These are phyloP conservation scores for Neotoma lepida DNA, from an alignment of 2,113 vertebrate genomes.

Conservation along the genomic window DNA sequence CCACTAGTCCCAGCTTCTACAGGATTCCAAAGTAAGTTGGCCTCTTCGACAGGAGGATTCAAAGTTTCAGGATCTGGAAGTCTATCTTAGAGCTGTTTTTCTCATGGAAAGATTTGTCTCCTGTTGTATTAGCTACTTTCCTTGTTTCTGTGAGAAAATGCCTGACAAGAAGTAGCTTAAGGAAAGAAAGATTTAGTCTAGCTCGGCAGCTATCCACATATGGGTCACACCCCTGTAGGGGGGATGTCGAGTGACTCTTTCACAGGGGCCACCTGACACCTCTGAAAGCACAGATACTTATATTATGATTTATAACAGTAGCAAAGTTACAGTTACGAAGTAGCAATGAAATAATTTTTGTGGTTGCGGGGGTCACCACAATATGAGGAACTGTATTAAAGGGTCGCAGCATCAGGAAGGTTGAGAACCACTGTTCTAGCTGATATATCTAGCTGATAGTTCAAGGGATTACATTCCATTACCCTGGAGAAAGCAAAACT, in stretches of 20 bases:
- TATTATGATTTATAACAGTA: neutral
- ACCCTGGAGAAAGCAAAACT: neutral
- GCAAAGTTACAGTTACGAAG: neutral
- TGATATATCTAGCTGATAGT: neutral
- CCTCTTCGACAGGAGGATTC: neutral
- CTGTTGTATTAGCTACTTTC: neutral
- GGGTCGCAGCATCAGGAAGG: neutral
- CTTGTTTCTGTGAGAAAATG: neutral
- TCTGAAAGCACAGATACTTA: neutral
- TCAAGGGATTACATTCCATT: neutral
- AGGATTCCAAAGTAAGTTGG: neutral
- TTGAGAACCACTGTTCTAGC: neutral
- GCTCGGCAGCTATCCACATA: neutral
- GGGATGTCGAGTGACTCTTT: neutral
- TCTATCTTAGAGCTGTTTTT: neutral
- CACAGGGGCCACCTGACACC: neutral
- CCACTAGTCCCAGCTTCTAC: neutral
- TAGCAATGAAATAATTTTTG: neutral
- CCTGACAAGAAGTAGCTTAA: neutral
- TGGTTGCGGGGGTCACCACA: neutral
- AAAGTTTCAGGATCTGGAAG: neutral
- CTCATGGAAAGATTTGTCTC: neutral
- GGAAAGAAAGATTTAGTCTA: neutral
- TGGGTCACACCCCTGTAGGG: neutral
- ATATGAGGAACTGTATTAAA: neutral